A percentile compares a stretch with the other conserved stretches of the same genome.
These are phyloP conservation scores for Aptenodytes forsteri DNA, from an alignment of 2,113 vertebrate species.

Conservation along the genomic window DNA sequence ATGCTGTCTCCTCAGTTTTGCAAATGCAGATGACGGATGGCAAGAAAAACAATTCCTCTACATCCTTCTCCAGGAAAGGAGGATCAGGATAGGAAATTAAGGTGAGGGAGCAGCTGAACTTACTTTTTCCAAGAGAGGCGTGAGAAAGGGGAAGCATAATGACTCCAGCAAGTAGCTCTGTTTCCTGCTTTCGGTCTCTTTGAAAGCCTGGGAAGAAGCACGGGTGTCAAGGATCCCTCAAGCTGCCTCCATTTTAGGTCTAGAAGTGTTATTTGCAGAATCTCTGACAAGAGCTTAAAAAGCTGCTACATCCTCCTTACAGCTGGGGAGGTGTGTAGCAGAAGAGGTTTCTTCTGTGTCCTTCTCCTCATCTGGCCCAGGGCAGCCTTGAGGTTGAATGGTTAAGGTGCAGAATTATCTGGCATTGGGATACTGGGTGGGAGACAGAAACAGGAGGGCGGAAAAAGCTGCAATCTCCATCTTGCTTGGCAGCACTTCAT, in stretches of 20 bases:
- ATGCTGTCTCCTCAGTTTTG: not conserved
- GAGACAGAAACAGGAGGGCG: fast-evolving
- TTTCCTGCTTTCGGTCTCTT: not conserved
- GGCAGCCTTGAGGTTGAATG: too few species aligned
- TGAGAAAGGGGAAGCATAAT: not conserved
- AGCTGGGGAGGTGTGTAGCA: not conserved
- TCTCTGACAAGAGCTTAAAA: not conserved
- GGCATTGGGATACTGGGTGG: too few species aligned
- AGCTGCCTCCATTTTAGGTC: not conserved
- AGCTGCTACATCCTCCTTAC: not conserved
- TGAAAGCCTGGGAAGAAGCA: not conserved
- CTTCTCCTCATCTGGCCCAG: not conserved
- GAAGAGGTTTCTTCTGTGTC: not conserved
- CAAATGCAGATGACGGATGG: not conserved
- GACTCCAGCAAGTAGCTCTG: not conserved
- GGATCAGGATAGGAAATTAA: not conserved
- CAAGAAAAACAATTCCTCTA: not conserved
- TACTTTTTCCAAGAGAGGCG: not conserved
- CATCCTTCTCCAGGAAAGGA: not conserved
- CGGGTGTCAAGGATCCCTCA: not conserved
- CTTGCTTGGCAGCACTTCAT: not conserved
- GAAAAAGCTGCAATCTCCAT: not conserved
- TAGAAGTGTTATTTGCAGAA: not conserved
- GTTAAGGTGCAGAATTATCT: not conserved
- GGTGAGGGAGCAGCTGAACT: fast-evolving